These are phyloP conservation scores for Pogonomyrmex californicus DNA, from an alignment of 1,140 invertebrate species.

Conservation along the genomic window DNA sequence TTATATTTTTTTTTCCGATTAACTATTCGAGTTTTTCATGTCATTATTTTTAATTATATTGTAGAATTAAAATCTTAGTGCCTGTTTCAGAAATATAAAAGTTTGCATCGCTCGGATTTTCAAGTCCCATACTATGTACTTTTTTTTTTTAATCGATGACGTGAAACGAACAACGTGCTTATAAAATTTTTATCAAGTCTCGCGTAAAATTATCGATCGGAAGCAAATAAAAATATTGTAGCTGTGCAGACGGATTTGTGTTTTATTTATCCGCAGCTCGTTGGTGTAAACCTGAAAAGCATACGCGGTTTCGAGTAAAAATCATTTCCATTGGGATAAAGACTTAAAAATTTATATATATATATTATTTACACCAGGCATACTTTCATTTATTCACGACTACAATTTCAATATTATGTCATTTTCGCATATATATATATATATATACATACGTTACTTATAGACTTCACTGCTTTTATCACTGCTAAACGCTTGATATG, in stretches of 20 bases:
- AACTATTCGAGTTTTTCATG: neutral
- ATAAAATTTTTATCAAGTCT: neutral
- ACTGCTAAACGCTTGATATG: neutral
- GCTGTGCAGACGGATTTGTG: neutral
- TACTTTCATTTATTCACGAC: conserved; percentile 21
- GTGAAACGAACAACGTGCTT: neutral
- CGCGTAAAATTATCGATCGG: neutral
- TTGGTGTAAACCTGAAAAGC: conserved; percentile 1
- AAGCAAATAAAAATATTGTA: neutral
- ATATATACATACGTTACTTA: conserved; percentile 6
- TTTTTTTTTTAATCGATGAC: neutral
- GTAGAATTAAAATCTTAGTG: neutral
- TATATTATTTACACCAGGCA: neutral
- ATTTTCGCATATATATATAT: conserved; percentile 21
- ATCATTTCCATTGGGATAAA: neutral
- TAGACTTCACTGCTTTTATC: conserved; percentile 21
- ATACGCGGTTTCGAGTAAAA: neutral
- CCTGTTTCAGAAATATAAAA: neutral
- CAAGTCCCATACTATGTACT: neutral
- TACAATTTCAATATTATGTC: neutral
- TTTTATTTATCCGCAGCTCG: neutral
- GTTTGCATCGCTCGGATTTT: neutral
- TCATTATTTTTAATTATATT: neutral
- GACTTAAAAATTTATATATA: conserved; percentile 28
- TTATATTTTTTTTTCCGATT: neutral